Evolutionary conservation across 37 sponge, comb jelly and placozoan genomes (phyloP).

Genomic region (Halisarca cf. caerulea): DNA sequence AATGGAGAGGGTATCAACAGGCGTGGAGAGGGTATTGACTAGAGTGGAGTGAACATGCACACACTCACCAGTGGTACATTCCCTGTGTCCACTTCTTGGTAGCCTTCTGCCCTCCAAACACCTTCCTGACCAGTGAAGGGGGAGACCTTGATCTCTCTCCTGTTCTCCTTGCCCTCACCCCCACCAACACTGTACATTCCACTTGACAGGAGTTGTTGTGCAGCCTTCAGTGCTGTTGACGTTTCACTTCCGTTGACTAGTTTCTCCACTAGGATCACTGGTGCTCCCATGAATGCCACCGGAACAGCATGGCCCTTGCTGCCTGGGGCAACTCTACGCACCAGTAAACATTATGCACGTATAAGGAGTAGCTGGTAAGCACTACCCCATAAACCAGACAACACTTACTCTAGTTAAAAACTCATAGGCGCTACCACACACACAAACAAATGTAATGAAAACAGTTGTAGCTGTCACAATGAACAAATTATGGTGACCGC

Average conservation of each 20-base stretch:
- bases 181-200: constrained; percentile 45
- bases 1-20: background rate
- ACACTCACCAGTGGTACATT: constrained; percentile 8
- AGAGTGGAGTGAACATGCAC: background rate
- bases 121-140: background rate
- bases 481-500: too few relatives aligned
- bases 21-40: background rate
- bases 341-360: too few relatives aligned
- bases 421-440: background rate
- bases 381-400: too few relatives aligned
- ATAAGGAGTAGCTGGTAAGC: too few relatives aligned
- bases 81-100: background rate
- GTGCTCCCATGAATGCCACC: constrained; percentile 87
- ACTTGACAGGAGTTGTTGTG: constrained; percentile 50
- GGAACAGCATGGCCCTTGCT: constrained; percentile 29
- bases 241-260: constrained; percentile 58
- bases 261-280: constrained; percentile 72
- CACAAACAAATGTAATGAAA: background rate
- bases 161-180: constrained; percentile 18
- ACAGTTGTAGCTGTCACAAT: too few relatives aligned
- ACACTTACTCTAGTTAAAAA: too few relatives aligned
- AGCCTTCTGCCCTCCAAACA: constrained; percentile 19
- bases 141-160: background rate
- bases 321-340: constrained; percentile 29
- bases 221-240: constrained; percentile 12